Evolutionary conservation across 1,140 invertebrate genomes (phyloP).

Genomic region (Drosophila micromelanica): DNA sequence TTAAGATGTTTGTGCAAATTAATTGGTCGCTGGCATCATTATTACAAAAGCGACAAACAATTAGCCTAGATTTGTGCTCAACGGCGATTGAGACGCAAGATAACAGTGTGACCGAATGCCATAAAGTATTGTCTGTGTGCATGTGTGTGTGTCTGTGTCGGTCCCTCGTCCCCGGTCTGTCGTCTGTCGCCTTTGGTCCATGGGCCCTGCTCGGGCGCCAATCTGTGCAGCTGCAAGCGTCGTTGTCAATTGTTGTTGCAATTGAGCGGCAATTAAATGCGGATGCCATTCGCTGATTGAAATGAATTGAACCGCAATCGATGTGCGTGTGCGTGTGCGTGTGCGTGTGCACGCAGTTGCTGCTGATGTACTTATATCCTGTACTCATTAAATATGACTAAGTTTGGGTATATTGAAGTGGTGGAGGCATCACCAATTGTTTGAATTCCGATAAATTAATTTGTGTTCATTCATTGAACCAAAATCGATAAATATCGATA

Average conservation of each 20-base stretch:
- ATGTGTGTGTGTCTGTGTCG: slow-evolving; percentile 1
- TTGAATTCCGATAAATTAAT: too few relatives aligned
- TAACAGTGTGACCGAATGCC: slow-evolving; percentile 20
- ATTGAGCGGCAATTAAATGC: slow-evolving; percentile 76
- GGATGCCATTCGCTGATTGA: slow-evolving; percentile 66
- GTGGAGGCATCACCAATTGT: too few relatives aligned
- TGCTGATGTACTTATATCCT: too few relatives aligned
- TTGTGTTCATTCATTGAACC: too few relatives aligned
- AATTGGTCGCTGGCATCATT: slow-evolving; percentile 82
- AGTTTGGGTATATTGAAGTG: too few relatives aligned
- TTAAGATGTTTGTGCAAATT: slow-evolving; percentile 83
- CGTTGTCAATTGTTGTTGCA: slow-evolving; percentile 43
- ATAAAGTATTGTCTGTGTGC: slow-evolving; percentile 8
- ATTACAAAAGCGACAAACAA: slow-evolving; percentile 82
- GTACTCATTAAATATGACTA: too few relatives aligned
- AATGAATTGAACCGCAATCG: slow-evolving; percentile 61
- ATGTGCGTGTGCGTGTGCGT: neutral
- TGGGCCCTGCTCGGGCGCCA: slow-evolving; percentile 24
- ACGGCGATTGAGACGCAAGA: slow-evolving; percentile 15
- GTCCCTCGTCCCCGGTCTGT: too few relatives aligned
- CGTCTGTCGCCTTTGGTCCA: too few relatives aligned
- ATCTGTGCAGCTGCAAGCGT: slow-evolving; percentile 56
- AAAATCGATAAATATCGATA: too few relatives aligned
- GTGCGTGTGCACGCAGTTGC: slow-evolving; percentile 1
- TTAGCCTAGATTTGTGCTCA: slow-evolving; percentile 74